Evolutionary conservation across 2,113 vertebrate genomes (phyloP), one percentile per base, ranked within the genome.

Genomic region (Polyodon spathula): DNA sequence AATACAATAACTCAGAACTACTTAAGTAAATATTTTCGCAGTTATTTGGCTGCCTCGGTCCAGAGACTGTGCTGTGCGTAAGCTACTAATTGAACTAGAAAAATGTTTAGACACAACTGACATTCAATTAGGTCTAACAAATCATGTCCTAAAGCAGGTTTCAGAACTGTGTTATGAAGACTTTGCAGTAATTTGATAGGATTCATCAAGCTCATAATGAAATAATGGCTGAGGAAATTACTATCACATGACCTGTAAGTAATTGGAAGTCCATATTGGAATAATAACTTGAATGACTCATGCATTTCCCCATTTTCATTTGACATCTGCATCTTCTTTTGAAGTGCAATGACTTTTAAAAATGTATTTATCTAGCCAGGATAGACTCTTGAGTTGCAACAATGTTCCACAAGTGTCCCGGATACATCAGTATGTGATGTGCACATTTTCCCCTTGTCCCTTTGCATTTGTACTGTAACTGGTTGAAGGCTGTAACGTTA

Each of bases 11-110:
- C 69, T 69, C 67, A 72, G 79, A 81, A 79, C 76, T 78, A 75
- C 68, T 80, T 76, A 76, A 85, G 85, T 87, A 88, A 86, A 88
- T 86, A 88, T 84, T 82, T 80, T 73, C 78, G 75, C 69, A 78
- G 78, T 73, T 71, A 79, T 81, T 81, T 80, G 81, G 81, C 71
- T 27, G 53, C 27, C 53, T 55, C 16, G 17, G 53, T 17, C 8
- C 53, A 55, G 17, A 55, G 53, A 55, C 53, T 17, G 53, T 16
- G 10, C 37, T 27, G 16, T 38, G 68, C 80, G 78, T 69, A 59
- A 81, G 78, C 73, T 66, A 72, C 83, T 88, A 86, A 87, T 86
- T 86, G 85, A 86, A 81, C 71, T 66, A 75, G 74, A 66, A 76
- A 75, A 76, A 79, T 81, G 72, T 81, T 86, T 81, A 84, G 79